Evolutionary conservation across 2,113 vertebrate genomes (phyloP).

Genomic region (human): GRCh38 chr2:128693001-128693500

Average conservation of each 20-base stretch:
- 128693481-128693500: background rate
- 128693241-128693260: background rate
- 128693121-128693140: too few species aligned
- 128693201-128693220: background rate
- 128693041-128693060: background rate
- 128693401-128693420: background rate
- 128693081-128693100: background rate
- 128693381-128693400: fast-evolving
- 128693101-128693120: background rate
- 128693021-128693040: background rate
- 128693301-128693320: background rate
- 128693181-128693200: fast-evolving
- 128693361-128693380: too few species aligned
- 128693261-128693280: background rate
- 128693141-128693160: too few species aligned
- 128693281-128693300: background rate
- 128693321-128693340: background rate
- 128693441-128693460: fast-evolving
- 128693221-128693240: background rate
- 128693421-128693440: background rate
- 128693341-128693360: background rate
- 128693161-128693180: background rate
- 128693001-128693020: background rate
- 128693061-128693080: too few species aligned
- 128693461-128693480: background rate